These are phyloP conservation scores for Cryptus armator DNA, from an alignment of 2,888 invertebrate species.

Conservation along the genomic window DNA sequence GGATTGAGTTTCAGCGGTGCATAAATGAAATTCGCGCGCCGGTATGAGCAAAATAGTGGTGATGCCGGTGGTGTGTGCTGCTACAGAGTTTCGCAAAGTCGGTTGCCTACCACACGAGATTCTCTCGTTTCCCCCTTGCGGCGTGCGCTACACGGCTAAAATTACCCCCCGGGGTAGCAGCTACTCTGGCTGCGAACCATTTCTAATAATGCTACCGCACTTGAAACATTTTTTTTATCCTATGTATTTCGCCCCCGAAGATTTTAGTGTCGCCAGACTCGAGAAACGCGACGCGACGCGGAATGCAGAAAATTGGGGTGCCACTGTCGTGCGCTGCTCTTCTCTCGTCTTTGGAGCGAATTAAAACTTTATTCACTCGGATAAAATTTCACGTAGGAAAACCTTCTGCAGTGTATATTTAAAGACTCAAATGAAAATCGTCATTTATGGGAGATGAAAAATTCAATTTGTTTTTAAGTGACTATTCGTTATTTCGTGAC, in stretches of 20 bases:
- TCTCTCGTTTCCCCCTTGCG: constrained; percentile 50
- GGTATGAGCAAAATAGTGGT: constrained; percentile 41
- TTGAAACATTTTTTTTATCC: constrained; percentile 60
- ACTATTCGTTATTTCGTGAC: too few species aligned
- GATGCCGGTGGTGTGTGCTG: constrained; percentile 4
- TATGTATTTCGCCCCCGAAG: constrained; percentile 16
- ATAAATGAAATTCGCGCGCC: constrained; percentile 34
- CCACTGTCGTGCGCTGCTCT: background rate
- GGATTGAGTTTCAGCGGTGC: constrained; percentile 54
- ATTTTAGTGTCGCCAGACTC: constrained; percentile 22
- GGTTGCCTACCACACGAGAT: constrained; percentile 40
- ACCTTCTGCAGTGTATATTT: background rate
- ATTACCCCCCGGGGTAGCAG: constrained; percentile 57
- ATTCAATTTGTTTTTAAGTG: too few species aligned
- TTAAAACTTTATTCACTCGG: background rate
- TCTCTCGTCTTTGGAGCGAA: background rate
- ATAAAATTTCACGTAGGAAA: background rate
- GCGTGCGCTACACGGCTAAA: constrained; percentile 57
- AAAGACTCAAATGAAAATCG: too few species aligned
- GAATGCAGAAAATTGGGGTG: constrained; percentile 26
- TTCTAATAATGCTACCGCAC: constrained; percentile 65
- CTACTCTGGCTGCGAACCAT: constrained; percentile 62
- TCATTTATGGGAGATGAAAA: too few species aligned
- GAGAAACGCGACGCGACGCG: background rate
- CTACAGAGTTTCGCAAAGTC: constrained; percentile 28